Evolutionary conservation across 2,888 invertebrate species (phyloP), one percentile per base, ranked within the genome.

Genomic region (Aspidiotus rigidus): DNA sequence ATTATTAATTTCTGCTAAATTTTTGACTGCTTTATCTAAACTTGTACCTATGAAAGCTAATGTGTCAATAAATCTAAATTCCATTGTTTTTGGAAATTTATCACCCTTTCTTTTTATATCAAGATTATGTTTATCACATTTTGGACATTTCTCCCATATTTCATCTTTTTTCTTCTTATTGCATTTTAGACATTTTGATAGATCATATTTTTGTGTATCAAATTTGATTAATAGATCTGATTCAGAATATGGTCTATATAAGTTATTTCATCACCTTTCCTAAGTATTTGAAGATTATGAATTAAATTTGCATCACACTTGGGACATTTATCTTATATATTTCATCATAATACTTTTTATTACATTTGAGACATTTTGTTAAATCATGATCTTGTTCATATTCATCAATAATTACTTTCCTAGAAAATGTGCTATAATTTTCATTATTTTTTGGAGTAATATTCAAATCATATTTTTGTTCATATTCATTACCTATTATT

Each of bases 1-100:
- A 61, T 61, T 57, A 57, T 57, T 57, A 15, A 57, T 17, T 57
- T 57, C 57, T 57, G 57, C 57, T 57, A 57, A 57, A 57, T 57
- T 57, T 57, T 57, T 57, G 15, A 57, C 57, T 57, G 57, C 57
- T 57, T 57, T 57, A 57, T 57, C 61, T 61, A 61, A 61, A 61
- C 41, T 61, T 61, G 61, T 61, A 40, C 61, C 61, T 41, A 61
- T 39, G 17, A 61, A 61, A 61, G 39, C 17, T 40, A 61, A 39
- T 61, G 61, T 61, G 17, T 61, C 61, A 61, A 61, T 41, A 28
- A 61, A 61, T 61, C 61, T 61, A 61, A 57, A 57, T 57, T 57
- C 57, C 57, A 57, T 57, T 57, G 28, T 57, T 57, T 16, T 57
- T 57, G 57, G 57, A 16, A 57, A 15, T 57, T 57, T 57, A 16